phyloP scores from a whole-genome alignment of 1,140 invertebrate genomes.

The Telenomus remus region DNA sequence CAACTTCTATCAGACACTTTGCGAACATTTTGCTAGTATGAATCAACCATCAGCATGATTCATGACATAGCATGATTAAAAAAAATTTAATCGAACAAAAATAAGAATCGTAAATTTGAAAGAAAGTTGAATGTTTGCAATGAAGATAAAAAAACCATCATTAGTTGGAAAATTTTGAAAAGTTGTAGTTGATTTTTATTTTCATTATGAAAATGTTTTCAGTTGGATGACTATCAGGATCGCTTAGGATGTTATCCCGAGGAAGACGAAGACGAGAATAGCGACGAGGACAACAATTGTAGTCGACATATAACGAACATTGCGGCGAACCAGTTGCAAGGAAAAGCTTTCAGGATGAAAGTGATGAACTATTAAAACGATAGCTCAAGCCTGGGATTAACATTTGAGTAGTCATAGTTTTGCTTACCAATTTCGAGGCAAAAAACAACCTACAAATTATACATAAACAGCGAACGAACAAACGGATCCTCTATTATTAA shows the following conservation, averaged over 20 bases:
- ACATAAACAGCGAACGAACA: too few relatives aligned
- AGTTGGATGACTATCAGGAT: conserved; percentile 73
- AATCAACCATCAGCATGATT: conserved; percentile 33
- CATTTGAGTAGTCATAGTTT: conserved; percentile 4
- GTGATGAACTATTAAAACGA: conserved; percentile 72
- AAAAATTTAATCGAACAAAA: too few relatives aligned
- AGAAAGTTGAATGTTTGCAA: too few relatives aligned
- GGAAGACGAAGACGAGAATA: conserved; percentile 73
- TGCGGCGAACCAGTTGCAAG: conserved; percentile 63
- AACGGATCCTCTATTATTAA: too few relatives aligned
- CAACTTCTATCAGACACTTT: too few relatives aligned
- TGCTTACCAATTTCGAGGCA: conserved; percentile 10
- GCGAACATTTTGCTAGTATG: conserved; percentile 13
- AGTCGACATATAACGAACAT: conserved; percentile 64
- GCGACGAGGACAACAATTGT: conserved; percentile 69
- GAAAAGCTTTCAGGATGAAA: conserved; percentile 74
- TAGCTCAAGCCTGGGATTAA: conserved; percentile 40
- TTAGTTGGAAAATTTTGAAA: too few relatives aligned
- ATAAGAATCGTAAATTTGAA: too few relatives aligned
- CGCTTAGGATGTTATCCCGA: conserved; percentile 73
- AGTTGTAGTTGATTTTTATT: too few relatives aligned
- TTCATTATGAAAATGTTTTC: conserved; percentile 18
- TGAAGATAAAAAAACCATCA: too few relatives aligned
- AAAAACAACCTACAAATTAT: too few relatives aligned
- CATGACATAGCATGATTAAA: too few relatives aligned